Conservation (phyloP, 2,797 vertebrate species). For the Amazona ochrocephala region DNA sequence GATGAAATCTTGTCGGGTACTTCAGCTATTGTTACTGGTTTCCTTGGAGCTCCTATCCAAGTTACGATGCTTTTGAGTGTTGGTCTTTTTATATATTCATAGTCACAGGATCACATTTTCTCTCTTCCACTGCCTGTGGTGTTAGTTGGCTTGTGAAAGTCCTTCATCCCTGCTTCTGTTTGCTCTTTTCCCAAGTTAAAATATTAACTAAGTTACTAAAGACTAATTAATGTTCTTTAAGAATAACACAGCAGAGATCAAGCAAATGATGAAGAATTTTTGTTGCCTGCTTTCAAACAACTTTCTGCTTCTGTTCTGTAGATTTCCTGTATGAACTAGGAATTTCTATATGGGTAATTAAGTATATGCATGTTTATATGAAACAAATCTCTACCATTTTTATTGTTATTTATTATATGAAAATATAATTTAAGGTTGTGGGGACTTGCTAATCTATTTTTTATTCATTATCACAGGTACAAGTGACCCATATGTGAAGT, state of each 20-base stretch:
- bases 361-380: not conserved
- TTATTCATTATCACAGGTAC: slow-evolving; percentile 79
- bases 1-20: slow-evolving; percentile 19
- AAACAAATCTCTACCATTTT: not conserved
- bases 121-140: not conserved
- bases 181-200: not conserved
- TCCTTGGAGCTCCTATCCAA: slow-evolving; percentile 28
- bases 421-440: not conserved
- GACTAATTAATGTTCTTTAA: not conserved
- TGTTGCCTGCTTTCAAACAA: not conserved
- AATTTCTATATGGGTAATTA: not conserved
- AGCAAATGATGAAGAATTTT: not conserved
- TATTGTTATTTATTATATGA: not conserved
- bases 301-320: not conserved
- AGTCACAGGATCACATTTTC: not conserved
- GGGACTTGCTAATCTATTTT: not conserved
- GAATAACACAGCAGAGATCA: not conserved
- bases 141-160: slow-evolving; percentile 7
- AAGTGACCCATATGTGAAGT: slow-evolving; percentile 96
- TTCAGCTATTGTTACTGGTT: slow-evolving; percentile 46
- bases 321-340: not conserved
- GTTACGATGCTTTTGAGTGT: slow-evolving; percentile 7
- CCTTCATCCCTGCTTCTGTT: not conserved
- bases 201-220: not conserved
- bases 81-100: not conserved